Conservation (phyloP, 2,797 vertebrate genomes). For the Falco naumanni region DNA sequence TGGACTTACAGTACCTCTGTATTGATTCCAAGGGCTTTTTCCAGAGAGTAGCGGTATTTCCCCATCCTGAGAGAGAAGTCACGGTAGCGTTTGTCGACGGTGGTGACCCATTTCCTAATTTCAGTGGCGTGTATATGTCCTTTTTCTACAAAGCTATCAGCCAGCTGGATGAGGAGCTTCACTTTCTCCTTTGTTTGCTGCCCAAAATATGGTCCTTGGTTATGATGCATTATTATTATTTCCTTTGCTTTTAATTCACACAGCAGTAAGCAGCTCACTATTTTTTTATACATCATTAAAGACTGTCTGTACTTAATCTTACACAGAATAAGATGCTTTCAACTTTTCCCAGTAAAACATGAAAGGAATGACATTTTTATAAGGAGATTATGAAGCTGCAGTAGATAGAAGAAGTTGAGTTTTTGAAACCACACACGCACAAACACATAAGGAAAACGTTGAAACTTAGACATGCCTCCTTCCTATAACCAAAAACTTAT, state of each 20-base stretch:
- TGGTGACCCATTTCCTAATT: slow-evolving; percentile 96
- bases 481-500: neutral
- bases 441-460: neutral
- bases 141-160: slow-evolving; percentile 96
- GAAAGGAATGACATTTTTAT: slow-evolving; percentile 6
- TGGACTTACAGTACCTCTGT: slow-evolving; percentile 83
- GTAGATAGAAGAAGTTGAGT: neutral
- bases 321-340: neutral
- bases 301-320: neutral
- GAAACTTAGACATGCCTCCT: neutral
- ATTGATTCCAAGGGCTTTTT: slow-evolving; percentile 90
- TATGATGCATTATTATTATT: slow-evolving; percentile 40
- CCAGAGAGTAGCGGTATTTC: slow-evolving; percentile 91
- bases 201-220: slow-evolving; percentile 63
- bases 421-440: neutral
- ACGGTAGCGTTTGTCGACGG: slow-evolving; percentile 92
- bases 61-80: slow-evolving; percentile 95
- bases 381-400: neutral
- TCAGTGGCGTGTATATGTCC: slow-evolving; percentile 93
- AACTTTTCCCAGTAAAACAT: neutral
- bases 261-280: neutral
- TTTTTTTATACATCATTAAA: neutral
- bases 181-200: slow-evolving; percentile 99
- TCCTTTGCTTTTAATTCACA: slow-evolving; percentile 21
- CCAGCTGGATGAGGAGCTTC: slow-evolving; percentile 95